Conservation (phyloP, 2,888 invertebrate genomes). For the Mimumesa dahlbomi region DNA sequence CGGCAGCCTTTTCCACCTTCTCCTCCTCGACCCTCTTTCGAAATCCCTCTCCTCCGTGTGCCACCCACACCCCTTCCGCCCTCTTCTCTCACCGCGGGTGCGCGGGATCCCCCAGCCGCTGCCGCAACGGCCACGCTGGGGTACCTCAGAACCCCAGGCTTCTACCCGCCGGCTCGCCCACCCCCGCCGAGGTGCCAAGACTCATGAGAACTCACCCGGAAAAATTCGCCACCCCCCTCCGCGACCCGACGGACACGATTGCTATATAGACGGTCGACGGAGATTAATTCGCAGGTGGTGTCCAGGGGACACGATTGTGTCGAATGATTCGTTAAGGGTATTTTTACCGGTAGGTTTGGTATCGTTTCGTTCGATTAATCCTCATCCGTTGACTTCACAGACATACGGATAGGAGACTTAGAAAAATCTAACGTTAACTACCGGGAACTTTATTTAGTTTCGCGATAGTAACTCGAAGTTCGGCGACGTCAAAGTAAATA, state of each 20-base stretch:
- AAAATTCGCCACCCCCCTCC: conserved; percentile 64
- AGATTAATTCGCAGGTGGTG: too few species aligned
- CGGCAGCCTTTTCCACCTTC: conserved; percentile 51
- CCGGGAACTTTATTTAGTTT: too few species aligned
- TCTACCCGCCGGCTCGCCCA: conserved; percentile 66
- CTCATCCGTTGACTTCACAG: too few species aligned
- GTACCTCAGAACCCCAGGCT: conserved; percentile 76
- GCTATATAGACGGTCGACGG: neutral
- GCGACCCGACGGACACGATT: conserved; percentile 44
- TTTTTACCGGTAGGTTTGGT: too few species aligned
- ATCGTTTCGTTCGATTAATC: too few species aligned
- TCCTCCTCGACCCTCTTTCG: conserved; percentile 63
- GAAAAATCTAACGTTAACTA: too few species aligned
- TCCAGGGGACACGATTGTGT: too few species aligned
- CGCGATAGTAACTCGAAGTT: too few species aligned
- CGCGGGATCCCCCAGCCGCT: conserved; percentile 72
- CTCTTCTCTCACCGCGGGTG: conserved; percentile 72
- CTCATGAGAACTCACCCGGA: conserved; percentile 67
- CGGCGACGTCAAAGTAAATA: too few species aligned
- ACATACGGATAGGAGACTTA: too few species aligned
- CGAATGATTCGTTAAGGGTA: too few species aligned
- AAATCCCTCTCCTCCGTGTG: conserved; percentile 59
- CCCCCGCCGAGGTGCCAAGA: conserved; percentile 68
- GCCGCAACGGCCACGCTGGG: conserved; percentile 79
- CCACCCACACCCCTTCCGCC: conserved; percentile 48